Conservation (phyloP, 2,797 vertebrate genomes). For the Psittacula echo region DNA sequence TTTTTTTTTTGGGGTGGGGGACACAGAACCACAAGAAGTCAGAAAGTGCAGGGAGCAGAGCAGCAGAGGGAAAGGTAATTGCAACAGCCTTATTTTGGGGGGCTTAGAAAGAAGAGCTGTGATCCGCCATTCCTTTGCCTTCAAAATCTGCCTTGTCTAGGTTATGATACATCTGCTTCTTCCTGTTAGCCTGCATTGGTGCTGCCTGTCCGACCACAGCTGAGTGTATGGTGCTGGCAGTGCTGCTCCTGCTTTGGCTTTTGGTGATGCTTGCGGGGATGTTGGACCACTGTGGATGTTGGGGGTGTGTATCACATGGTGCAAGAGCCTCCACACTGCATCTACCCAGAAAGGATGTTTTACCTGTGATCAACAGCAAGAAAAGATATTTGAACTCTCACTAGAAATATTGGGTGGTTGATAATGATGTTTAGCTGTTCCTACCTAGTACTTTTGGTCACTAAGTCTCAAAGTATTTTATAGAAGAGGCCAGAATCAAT, state of each 20-base stretch:
- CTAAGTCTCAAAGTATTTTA: background rate
- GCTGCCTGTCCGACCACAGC: background rate
- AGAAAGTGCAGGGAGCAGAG: background rate
- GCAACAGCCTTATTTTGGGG: background rate
- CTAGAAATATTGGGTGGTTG: background rate
- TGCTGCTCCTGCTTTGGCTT: background rate
- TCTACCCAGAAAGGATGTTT: background rate
- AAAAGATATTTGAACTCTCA: background rate
- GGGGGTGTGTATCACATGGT: fast-evolving
- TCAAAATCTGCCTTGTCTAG: background rate
- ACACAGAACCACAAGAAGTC: background rate
- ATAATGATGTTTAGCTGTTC: background rate
- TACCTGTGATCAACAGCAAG: background rate
- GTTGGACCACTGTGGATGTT: fast-evolving
- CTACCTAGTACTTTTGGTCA: background rate
- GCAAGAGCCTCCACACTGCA: background rate
- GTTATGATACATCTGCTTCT: background rate
- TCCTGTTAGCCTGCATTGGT: fast-evolving
- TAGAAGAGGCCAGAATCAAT: background rate
- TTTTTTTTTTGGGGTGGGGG: fast-evolving
- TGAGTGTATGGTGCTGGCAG: background rate
- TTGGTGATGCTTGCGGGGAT: background rate
- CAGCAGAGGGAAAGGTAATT: background rate
- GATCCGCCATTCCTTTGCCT: background rate
- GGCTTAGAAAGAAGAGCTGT: background rate